Conservation (phyloP, 1,140 invertebrate genomes). For the Physella acuta region DNA sequence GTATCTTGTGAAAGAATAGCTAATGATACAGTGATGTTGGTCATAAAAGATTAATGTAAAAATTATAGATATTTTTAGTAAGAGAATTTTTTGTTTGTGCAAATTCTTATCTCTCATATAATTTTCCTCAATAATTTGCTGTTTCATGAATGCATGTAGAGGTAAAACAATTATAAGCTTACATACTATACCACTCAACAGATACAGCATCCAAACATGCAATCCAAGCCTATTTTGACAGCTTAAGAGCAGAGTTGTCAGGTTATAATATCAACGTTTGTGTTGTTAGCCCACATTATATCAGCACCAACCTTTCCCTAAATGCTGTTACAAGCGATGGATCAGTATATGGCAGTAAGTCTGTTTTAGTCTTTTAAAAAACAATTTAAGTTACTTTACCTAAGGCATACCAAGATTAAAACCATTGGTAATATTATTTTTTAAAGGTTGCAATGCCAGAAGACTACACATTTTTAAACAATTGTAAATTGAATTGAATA, state of each 20-base stretch:
- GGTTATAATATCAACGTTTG: conserved; percentile 77
- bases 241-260: conserved; percentile 63
- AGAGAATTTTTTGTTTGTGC: too few species aligned
- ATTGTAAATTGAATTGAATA: background rate
- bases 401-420: background rate
- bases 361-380: background rate
- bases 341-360: conserved; percentile 72
- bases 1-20: too few species aligned
- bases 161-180: background rate
- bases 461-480: background rate
- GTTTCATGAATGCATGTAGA: too few species aligned
- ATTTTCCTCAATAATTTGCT: too few species aligned
- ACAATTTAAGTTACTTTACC: too few species aligned
- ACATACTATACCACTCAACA: too few species aligned
- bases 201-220: conserved; percentile 96
- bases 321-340: conserved; percentile 85
- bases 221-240: conserved; percentile 63
- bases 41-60: too few species aligned
- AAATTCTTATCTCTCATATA: too few species aligned
- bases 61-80: too few species aligned
- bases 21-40: too few species aligned
- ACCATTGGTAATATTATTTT: background rate
- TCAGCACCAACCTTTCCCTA: conserved; percentile 81
- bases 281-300: conserved; percentile 84
- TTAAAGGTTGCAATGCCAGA: background rate